phyloP scores from a whole-genome alignment of 1,140 invertebrate species.

The Drosophila punjabiensis region DNA sequence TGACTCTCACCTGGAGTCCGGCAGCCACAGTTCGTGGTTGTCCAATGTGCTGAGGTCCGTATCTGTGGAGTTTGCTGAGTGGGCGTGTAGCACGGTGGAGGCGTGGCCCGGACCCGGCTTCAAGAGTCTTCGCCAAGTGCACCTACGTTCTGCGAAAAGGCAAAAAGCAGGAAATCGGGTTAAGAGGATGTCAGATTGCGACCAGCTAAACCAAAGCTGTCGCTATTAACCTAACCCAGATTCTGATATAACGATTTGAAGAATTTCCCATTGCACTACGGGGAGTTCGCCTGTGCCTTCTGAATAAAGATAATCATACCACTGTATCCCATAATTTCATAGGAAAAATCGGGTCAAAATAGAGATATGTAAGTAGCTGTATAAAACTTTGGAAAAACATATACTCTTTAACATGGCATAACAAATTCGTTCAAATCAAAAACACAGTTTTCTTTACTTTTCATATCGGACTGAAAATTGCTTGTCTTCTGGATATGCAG shows the following conservation, averaged over 20 bases:
- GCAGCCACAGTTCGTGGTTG: constrained; percentile 92
- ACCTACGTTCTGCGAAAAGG: constrained; percentile 86
- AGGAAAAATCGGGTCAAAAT: neutral
- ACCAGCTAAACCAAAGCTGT: constrained; percentile 28
- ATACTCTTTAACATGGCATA: no score
- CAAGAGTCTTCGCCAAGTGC: constrained; percentile 88
- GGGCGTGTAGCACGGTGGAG: constrained; percentile 88
- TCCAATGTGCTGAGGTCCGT: constrained; percentile 92
- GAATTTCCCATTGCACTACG: neutral
- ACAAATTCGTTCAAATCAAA: no score
- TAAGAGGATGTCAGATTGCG: constrained; percentile 36
- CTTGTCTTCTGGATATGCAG: no score
- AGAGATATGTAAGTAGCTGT: no score
- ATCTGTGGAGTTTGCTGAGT: constrained; percentile 91
- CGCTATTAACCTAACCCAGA: constrained; percentile 56
- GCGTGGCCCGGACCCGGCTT: constrained; percentile 85
- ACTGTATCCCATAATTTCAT: neutral
- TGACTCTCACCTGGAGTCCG: constrained; percentile 88
- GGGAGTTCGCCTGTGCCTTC: neutral
- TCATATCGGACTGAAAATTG: no score
- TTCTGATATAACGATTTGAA: neutral
- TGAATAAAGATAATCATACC: neutral
- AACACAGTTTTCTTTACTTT: no score
- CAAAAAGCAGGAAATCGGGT: constrained; percentile 37
- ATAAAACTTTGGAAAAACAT: no score